Evolutionary conservation across 2,113 vertebrate species (phyloP).

Genomic region (Cyanoramphus novaezelandiae): DNA sequence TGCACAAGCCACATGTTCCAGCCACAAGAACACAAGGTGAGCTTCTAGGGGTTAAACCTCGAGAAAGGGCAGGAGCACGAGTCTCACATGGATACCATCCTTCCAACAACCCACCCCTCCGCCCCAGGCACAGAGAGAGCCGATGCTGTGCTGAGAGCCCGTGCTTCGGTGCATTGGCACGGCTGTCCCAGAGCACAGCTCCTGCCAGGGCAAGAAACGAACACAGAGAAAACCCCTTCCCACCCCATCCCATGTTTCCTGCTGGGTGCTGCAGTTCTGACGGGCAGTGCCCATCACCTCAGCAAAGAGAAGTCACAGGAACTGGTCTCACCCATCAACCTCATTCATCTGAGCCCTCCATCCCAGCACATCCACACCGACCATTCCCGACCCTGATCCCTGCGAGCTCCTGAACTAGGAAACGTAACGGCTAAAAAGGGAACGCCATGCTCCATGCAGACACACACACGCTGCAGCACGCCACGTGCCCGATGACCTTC

Average conservation of each 20-base stretch:
- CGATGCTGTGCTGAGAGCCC: rapidly evolving
- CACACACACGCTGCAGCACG: rapidly evolving
- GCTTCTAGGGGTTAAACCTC: background rate
- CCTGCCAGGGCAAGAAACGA: background rate
- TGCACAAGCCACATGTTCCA: rapidly evolving
- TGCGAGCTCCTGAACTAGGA: background rate
- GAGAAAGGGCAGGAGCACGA: background rate
- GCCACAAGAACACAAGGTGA: rapidly evolving
- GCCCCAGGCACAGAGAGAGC: rapidly evolving
- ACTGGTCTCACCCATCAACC: rapidly evolving
- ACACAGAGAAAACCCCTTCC: background rate
- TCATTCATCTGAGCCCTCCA: background rate
- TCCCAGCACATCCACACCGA: rapidly evolving
- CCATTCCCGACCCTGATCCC: background rate
- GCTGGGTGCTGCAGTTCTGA: background rate
- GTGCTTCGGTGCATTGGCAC: rapidly evolving
- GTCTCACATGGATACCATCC: background rate
- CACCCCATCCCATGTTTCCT: background rate
- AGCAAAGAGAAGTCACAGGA: rapidly evolving
- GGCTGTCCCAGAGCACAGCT: background rate
- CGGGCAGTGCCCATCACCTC: background rate
- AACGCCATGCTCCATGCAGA: rapidly evolving
- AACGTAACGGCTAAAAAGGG: background rate
- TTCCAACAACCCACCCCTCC: background rate
- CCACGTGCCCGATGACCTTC: rapidly evolving